Percentiles rank a stretch among this genome's conserved stretches.
Conservation (phyloP, 1,140 invertebrate genomes). For the Monochamus saltuarius region DNA sequence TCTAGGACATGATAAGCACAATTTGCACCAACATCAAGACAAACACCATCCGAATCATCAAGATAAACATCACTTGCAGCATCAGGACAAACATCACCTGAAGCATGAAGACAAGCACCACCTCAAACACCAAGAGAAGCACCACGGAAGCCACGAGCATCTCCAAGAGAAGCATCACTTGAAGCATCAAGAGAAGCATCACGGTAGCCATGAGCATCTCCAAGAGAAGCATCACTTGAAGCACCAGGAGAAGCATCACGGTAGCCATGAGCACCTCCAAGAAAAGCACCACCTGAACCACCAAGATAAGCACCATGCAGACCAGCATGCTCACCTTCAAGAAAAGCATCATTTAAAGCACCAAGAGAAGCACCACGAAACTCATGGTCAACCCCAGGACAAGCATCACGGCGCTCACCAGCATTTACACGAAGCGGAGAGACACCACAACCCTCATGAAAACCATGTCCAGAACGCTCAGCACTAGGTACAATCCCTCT, state of each 20-base stretch:
- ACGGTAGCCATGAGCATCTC: not conserved
- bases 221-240: too few species aligned
- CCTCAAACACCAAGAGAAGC: not conserved
- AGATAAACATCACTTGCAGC: not conserved
- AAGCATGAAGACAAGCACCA: not conserved
- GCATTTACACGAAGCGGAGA: too few species aligned
- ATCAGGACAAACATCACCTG: not conserved
- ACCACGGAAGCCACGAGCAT: not conserved
- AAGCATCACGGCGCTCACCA: not conserved
- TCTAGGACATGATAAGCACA: not conserved
- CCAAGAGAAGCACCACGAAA: not conserved
- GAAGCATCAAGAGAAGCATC: not conserved
- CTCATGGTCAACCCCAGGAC: not conserved
- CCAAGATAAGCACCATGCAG: constrained; percentile 1
- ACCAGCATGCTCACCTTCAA: not conserved
- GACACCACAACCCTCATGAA: too few species aligned
- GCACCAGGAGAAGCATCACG: not conserved
- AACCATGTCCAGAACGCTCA: too few species aligned
- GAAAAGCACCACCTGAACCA: not conserved
- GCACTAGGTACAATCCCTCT: too few species aligned
- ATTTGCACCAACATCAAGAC: not conserved
- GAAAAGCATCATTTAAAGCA: not conserved
- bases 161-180: not conserved
- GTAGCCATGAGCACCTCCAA: not conserved
- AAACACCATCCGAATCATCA: not conserved